Conservation (phyloP, 1,140 invertebrate genomes). For the Aphelenchoides fujianensis region DNA sequence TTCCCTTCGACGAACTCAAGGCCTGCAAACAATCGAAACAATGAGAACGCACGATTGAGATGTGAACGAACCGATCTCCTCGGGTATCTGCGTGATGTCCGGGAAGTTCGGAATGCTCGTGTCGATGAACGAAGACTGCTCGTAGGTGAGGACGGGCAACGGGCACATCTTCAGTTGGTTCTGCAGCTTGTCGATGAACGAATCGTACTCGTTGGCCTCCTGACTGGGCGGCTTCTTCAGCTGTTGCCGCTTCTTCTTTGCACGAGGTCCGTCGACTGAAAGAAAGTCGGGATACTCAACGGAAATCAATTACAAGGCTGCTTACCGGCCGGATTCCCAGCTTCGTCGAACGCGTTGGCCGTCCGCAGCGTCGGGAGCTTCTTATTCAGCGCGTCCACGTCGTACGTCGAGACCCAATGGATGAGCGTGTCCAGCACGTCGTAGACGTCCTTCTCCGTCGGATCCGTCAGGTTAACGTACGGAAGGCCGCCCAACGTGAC, state of each 20-base stretch:
- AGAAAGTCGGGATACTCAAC: not conserved
- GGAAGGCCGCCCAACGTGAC: conserved; percentile 32
- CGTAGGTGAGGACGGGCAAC: not conserved
- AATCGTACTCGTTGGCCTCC: conserved; percentile 43
- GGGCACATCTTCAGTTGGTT: conserved; percentile 36
- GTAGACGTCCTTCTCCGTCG: conserved; percentile 44
- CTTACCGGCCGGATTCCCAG: not conserved
- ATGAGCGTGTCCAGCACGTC: conserved; percentile 40
- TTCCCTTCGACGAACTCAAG: conserved; percentile 26
- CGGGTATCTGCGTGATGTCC: conserved; percentile 32
- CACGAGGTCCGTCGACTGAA: conserved; percentile 34
- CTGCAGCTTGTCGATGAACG: conserved; percentile 40
- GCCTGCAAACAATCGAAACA: conserved; percentile 20
- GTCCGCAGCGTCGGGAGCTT: conserved; percentile 14
- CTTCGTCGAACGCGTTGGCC: not conserved
- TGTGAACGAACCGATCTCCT: conserved; percentile 22
- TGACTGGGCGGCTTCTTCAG: conserved; percentile 57
- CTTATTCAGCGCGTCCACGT: conserved; percentile 12
- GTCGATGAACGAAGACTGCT: conserved; percentile 27
- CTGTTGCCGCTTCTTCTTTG: conserved; percentile 58
- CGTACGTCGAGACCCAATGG: conserved; percentile 7
- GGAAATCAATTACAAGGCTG: not conserved
- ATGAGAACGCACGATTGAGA: not conserved
- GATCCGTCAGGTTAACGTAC: conserved; percentile 21
- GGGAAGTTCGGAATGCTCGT: conserved; percentile 37